These are phyloP conservation scores for Gymnoscopelus braueri DNA, from an alignment of 2,797 vertebrate species.

Conservation along the genomic window DNA sequence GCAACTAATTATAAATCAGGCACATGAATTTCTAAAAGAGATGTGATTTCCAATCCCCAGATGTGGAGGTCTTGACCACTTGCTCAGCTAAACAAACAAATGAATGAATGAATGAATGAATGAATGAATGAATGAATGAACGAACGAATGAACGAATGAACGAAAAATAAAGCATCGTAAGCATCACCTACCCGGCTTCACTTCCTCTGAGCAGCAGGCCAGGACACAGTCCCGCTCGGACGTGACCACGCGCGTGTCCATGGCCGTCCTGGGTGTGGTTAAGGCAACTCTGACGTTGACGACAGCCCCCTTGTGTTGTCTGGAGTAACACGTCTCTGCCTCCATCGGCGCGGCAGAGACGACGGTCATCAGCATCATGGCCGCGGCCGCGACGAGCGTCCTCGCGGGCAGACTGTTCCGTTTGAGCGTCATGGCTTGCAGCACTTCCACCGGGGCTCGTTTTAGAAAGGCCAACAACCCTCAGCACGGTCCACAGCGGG, in stretches of 20 bases:
- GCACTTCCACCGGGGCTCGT: not conserved
- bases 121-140: too few species aligned
- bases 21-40: too few species aligned
- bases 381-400: conserved; percentile 14
- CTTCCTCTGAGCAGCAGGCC: conserved; percentile 79
- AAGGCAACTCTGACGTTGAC: conserved; percentile 66
- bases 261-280: conserved; percentile 31
- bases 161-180: too few species aligned
- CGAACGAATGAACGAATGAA: too few species aligned
- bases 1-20: too few species aligned
- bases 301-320: conserved; percentile 69
- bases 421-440: conserved; percentile 44
- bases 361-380: conserved; percentile 22
- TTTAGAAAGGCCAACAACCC: conserved; percentile 12
- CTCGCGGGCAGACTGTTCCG: not conserved
- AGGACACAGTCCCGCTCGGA: conserved; percentile 78
- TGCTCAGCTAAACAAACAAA: too few species aligned
- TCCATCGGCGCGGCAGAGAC: conserved; percentile 40
- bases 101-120: too few species aligned
- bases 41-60: too few species aligned
- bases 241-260: conserved; percentile 49
- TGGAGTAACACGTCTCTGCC: conserved; percentile 78
- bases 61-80: too few species aligned
- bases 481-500: conserved; percentile 21
- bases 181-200: conserved; percentile 67